Base-by-base conservation (phyloP, 2,888 invertebrate genomes). In the Lamellibrachia satsuma region DNA sequence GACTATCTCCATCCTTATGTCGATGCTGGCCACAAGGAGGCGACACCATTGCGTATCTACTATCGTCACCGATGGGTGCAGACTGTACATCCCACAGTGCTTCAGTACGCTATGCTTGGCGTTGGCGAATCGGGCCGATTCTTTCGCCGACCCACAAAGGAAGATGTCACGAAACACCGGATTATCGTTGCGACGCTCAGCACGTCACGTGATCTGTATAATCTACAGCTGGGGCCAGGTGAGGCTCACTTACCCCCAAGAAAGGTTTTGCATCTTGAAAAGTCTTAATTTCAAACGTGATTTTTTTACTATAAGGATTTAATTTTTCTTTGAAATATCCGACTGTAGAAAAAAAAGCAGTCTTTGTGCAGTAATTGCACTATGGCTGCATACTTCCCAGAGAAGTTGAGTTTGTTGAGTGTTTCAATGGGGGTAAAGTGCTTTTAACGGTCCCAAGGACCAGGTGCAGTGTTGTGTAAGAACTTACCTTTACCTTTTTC, bases 1-100 rank as follows among this genome's bases (percentile, higher is more conserved):
- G 98, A 98, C 95, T 98, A 98, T 96, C 97, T 98, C 93, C 98
- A 98, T 96, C 97, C 97, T 0, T 98, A 98, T 97, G 98, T 98
- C 52, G 95, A 95, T 91, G 97, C 97, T 95, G 98, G 98, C 0
- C 97, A 97, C 94, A 97, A 97, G 91, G 97, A 97, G 94, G 97
- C 98, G 0, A 97, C 97, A 60, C 98, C 98, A 0, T 96, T 98
- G 92, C 97, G 98, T 95, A 98, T 98, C 93, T 98, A 98, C 96
- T 98, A 98, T 96, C 97, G 98, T 94, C 97, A 98, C 94, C 97
- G 98, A 95, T 98, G 98, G 97, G 97, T 98, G 22, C 97, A 98
- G 57, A 98, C 98, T 55, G 98, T 98, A 90, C 97, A 98, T 95
- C 97, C 97, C 92, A 97, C 97, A 90, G 98, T 98, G 52, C 97